phyloP scores from a whole-genome alignment of 2,888 invertebrate genomes.

The Agapostemon virescens region DNA sequence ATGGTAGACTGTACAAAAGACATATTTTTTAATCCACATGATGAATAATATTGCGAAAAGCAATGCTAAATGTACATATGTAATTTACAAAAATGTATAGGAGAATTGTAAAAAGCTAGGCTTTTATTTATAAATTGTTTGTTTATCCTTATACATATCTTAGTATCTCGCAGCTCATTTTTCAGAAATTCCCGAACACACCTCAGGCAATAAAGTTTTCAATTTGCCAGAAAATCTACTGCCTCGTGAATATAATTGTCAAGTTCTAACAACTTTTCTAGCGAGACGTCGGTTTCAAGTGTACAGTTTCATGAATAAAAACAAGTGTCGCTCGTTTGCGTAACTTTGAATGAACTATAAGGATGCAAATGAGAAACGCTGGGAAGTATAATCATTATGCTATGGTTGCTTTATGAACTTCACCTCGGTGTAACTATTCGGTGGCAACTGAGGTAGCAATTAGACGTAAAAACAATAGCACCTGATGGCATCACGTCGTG shows the following conservation, averaged over 20 bases:
- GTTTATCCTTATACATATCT: neutral
- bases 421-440: neutral
- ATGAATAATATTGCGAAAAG: no score
- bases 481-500: neutral
- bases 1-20: no score
- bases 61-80: no score
- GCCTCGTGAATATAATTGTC: conserved; percentile 7
- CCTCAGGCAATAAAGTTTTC: neutral
- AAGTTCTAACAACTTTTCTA: conserved; percentile 13
- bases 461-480: neutral
- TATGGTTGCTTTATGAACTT: conserved; percentile 31
- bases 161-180: neutral
- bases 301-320: conserved; percentile 36
- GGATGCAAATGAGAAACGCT: conserved; percentile 11
- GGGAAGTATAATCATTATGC: conserved; percentile 15
- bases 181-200: neutral
- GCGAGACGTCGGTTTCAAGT: conserved; percentile 20
- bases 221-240: neutral
- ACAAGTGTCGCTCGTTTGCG: conserved; percentile 36
- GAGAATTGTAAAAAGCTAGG: neutral
- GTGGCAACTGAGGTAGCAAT: neutral
- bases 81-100: no score
- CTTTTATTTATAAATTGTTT: neutral
- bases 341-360: conserved; percentile 40
- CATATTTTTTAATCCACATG: no score